Conservation (phyloP, 2,113 vertebrate genomes). For the Petromus typicus region DNA sequence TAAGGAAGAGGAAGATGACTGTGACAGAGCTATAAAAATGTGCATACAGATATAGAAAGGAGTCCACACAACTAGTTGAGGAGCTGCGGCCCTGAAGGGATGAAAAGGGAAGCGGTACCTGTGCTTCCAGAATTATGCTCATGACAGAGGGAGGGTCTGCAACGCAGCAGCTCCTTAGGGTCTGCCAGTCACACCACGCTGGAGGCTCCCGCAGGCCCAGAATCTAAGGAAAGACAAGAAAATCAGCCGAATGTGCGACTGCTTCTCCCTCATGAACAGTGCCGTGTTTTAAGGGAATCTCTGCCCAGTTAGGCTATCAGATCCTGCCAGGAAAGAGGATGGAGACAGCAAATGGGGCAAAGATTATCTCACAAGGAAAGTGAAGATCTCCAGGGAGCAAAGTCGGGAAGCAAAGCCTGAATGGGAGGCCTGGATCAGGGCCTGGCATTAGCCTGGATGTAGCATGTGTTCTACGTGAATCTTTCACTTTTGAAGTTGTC, state of each 20-base stretch:
- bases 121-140: conserved; percentile 91
- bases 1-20: background rate
- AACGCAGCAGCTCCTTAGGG: conserved; percentile 90
- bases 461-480: background rate
- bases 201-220: conserved; percentile 88
- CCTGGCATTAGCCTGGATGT: conserved; percentile 24
- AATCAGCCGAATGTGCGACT: background rate
- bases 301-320: background rate
- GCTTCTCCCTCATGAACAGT: background rate
- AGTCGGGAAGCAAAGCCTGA: background rate
- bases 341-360: background rate
- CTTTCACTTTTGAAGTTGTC: conserved; percentile 46
- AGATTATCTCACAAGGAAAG: background rate
- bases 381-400: background rate
- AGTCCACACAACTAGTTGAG: background rate
- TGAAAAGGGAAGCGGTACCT: conserved; percentile 85
- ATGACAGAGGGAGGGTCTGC: conserved; percentile 89
- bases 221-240: conserved; percentile 88
- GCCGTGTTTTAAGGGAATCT: background rate
- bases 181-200: conserved; percentile 93
- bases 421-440: background rate
- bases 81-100: background rate
- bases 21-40: background rate
- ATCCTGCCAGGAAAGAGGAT: background rate
- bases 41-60: background rate